Evolutionary conservation across 2,797 vertebrate genomes (phyloP).

Genomic region (Rhynchonycteris naso): DNA sequence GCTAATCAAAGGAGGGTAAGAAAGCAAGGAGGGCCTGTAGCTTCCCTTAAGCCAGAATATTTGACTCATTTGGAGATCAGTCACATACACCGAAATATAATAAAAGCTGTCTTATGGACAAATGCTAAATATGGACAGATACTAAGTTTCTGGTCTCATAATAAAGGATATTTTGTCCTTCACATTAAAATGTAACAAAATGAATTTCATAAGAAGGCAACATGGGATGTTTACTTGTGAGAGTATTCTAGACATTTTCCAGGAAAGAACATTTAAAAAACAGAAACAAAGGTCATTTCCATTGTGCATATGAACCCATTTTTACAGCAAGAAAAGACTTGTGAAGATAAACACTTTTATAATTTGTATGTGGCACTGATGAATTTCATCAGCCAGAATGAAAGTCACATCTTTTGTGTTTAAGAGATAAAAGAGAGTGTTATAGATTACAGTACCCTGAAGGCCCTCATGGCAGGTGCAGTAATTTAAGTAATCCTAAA

Average conservation of each 20-base stretch:
- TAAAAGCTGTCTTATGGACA: conserved; percentile 58
- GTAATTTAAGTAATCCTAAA: conserved; percentile 32
- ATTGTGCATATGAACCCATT: conserved; percentile 56
- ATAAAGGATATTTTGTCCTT: conserved; percentile 68
- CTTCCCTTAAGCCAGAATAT: conserved; percentile 34
- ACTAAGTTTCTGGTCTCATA: conserved; percentile 68
- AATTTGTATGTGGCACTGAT: conserved; percentile 74
- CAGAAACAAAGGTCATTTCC: conserved; percentile 70
- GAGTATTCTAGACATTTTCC: conserved; percentile 72
- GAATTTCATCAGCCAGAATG: conserved; percentile 75
- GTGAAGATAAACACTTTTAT: conserved; percentile 71
- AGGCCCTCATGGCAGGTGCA: not conserved
- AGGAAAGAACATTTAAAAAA: conserved; percentile 57
- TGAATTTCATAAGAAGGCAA: conserved; percentile 68
- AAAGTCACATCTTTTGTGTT: conserved; percentile 63
- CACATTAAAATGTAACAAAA: conserved; percentile 75
- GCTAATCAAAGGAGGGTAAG: conserved; percentile 27
- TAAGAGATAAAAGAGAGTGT: not conserved
- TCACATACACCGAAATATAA: conserved; percentile 43
- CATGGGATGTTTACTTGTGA: conserved; percentile 61
- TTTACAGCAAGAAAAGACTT: conserved; percentile 56
- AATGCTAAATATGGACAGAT: conserved; percentile 68
- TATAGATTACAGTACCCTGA: not conserved
- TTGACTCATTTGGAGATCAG: conserved; percentile 50
- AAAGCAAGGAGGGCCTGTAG: not conserved